Base-by-base conservation (phyloP, 2,113 vertebrate species). In the Illadopsis cleaveri region DNA sequence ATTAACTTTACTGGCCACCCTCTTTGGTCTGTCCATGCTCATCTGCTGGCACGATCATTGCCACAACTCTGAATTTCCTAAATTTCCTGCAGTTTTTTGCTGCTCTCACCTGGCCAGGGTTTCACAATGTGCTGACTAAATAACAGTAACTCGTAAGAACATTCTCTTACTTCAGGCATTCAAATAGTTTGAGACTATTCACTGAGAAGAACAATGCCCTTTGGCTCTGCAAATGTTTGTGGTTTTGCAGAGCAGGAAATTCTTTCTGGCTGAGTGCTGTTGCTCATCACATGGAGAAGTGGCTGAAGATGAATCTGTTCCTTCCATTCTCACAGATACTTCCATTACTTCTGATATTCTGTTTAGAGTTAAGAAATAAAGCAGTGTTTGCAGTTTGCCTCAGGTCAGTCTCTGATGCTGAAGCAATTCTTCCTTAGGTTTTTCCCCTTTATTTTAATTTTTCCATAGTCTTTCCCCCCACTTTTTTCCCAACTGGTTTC, bases 181-280 rank as follows among this genome's bases (percentile, higher is more conserved):
- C 69, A 89, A 94, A 96, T 83, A 96, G 71, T 94, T 95, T 88
- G 68, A 71, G 95, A 84, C 92, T 95, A 45, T 96, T 96, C 94
- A 79, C 86, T 86, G 92, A 53, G n/a, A 72, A 96, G 93, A 96
- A 92, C 91, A 94, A 94, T 94, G 84, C 79, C 96, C 95, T 92
- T 95, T 92, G 89, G 40, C 92, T 93, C 64, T 65, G 33, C 86
- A 81, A 95, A 95, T 96, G 93, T 92, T 87, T 90, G 92, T 92
- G 91, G 89, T 95, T 94, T 96, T 94, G 89, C 86, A 79, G 42
- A 83, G 82, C 81, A 96, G 97, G 97, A 98, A 97, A 93, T 53
- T 77, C 81, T 96, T 97, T 96, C 91, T 95, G 95, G 86, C 82
- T 76, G 94, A 97, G 82, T 54, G 31, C 53, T 92, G 31, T 73